phyloP scores from a whole-genome alignment of 2,888 invertebrate genomes.

The Polyommatus iphigenia region DNA sequence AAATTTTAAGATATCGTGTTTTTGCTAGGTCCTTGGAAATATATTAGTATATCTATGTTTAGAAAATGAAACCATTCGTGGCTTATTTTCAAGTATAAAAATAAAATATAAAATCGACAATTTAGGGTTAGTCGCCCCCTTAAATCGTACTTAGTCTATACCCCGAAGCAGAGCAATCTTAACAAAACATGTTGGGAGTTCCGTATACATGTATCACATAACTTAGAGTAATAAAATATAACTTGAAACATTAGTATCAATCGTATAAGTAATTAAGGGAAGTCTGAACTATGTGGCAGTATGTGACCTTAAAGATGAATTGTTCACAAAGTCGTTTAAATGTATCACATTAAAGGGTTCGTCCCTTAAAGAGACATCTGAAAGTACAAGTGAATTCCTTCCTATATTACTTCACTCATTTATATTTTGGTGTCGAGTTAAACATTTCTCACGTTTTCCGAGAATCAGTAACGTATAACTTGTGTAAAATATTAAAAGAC shows the following conservation, averaged over 20 bases:
- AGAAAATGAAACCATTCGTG: too few relatives aligned
- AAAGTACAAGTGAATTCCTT: background rate
- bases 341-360: slow-evolving; percentile 4
- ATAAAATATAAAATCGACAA: too few relatives aligned
- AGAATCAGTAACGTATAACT: background rate
- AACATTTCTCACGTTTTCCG: background rate
- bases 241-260: slow-evolving; percentile 9
- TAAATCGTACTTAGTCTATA: too few relatives aligned
- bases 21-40: too few relatives aligned
- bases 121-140: too few relatives aligned
- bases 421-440: background rate
- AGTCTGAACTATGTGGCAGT: slow-evolving; percentile 3
- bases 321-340: slow-evolving; percentile 14
- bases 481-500: too few relatives aligned
- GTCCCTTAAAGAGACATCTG: background rate
- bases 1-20: too few relatives aligned
- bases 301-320: slow-evolving; percentile 13
- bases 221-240: background rate
- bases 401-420: background rate
- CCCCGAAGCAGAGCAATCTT: background rate
- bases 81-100: too few relatives aligned
- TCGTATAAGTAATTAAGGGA: slow-evolving; percentile 10
- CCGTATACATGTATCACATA: background rate
- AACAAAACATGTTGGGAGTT: background rate
- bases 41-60: too few relatives aligned